Base-by-base conservation (phyloP, 2,888 invertebrate species). In the Leptodirus hochenwartii region DNA sequence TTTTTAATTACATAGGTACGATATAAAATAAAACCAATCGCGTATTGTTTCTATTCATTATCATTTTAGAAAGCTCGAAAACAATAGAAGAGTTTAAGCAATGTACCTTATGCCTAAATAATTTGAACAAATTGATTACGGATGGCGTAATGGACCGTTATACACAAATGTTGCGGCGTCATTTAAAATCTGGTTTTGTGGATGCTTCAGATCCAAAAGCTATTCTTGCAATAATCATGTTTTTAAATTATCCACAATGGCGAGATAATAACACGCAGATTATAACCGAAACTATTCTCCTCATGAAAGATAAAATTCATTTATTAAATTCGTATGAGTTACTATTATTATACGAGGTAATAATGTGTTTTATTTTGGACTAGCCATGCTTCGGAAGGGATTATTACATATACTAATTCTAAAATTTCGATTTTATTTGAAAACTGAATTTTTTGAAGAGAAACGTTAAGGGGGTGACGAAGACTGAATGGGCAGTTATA, bases 231-330 rank as follows among this genome's bases (percentile, higher is more conserved):
- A 44, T 49, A 22, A 36, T 51, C 4, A 37, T 53, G 30, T 55
- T 63, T 43, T 48, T 65, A 13, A 62, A 58, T 42, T 45, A 54
- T 38, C 53, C 61, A 2, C 42, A 45, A 3, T 66, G 64, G 64
- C 54, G 59, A 4, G 41, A 57, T 26, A 39, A 46, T 11, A 53
- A 56, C 38, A 39, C 47, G 0, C 22, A 28, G 2, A 30, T 59
- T 2, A 55, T 55, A 28, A 47, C 58, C 3, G 40, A 53, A 6
- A 43, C 59, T 4, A 41, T 62, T 29, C 31, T 57, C 2, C 26
- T 52, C 5, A 35, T 64, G 6, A 45, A 52, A 35, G 46, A 50
- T 8, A 45, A 49, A 20, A 38, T 64, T 4, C 33, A 46, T 10
- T 34, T 47, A 2, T 38, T 66, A n/a, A 50, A 47, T 26, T 33